These are phyloP conservation scores for Glareola pratincola DNA, from an alignment of 2,113 vertebrate genomes.

Conservation along the genomic window DNA sequence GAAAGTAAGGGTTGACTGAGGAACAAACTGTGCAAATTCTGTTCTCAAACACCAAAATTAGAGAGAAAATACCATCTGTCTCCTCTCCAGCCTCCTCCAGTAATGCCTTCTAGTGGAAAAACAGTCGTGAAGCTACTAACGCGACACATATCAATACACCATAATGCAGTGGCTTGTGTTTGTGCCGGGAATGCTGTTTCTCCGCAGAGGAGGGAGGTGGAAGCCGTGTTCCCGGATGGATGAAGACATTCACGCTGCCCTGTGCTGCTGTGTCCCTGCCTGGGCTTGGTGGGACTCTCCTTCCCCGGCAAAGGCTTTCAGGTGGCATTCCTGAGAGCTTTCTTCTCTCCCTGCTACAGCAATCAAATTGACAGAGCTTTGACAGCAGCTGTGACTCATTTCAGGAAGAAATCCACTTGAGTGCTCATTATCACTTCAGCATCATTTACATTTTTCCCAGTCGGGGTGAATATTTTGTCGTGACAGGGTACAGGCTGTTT, in stretches of 20 bases:
- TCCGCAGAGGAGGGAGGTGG: not conserved
- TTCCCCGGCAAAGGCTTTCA: not conserved
- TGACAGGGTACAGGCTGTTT: not conserved
- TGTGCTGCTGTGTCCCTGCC: not conserved
- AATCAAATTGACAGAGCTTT: not conserved
- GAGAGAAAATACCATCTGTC: slow-evolving; percentile 58
- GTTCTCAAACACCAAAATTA: slow-evolving; percentile 50
- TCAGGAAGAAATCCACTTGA: slow-evolving; percentile 3
- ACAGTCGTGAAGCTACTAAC: not conserved
- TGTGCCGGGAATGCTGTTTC: fast-evolving
- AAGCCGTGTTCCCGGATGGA: not conserved
- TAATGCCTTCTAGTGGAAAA: not conserved
- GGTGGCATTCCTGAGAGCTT: not conserved
- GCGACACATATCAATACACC: not conserved
- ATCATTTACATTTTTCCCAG: slow-evolving; percentile 38
- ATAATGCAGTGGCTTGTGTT: not conserved
- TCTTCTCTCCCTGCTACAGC: not conserved
- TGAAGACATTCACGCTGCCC: not conserved
- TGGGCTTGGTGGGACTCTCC: not conserved
- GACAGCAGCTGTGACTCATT: slow-evolving; percentile 43
- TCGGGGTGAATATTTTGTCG: not conserved
- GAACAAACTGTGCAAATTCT: slow-evolving; percentile 60
- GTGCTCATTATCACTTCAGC: slow-evolving; percentile 33
- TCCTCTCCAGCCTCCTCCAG: not conserved
- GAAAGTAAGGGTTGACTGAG: slow-evolving; percentile 21